Evolutionary conservation across 2,113 vertebrate genomes (phyloP), one percentile per base, ranked within the genome.

Genomic region (Gambusia holbrooki): DNA sequence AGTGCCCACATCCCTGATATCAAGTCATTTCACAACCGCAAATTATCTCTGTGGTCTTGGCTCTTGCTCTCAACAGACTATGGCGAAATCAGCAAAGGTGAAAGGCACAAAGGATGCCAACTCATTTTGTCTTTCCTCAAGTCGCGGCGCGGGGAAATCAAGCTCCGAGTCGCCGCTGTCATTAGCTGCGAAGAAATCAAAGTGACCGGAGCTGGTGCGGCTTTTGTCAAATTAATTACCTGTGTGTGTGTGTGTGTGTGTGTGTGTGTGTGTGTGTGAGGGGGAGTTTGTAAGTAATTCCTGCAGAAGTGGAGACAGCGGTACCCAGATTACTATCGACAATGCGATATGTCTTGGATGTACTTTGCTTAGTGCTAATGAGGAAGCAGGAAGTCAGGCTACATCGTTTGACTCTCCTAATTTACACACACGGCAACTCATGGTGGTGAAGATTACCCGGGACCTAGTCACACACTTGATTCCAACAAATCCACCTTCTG

Each of bases 21-120:
- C 88, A 92, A 92, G 78, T 91, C 91, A 93, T 80, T 81, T 71
- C 62, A 89, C 71, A 76, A 88, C 76, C 82, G 81, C 90, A 88
- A 93, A 93, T 93, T 90, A 94, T 80, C 82, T 82, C 84, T 62
- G 82, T 73, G 77, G 85, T 87, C 83, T 88, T 76, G 83, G 86
- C 85, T 84, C 84, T 37, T 85, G 86, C 85, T 84, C 84, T 84
- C 48, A 48, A 61, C 25, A 58, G 81, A 78, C 74, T 74, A 69
- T 67, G 71, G 68, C 58, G 30, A 73, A 76, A 87, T 80, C 73
- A 87, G 68, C 63, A 74, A 76, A 89, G 77, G 73, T 80, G 71
- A 83, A 76, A 76, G 79, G 77, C 70, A 76, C 72, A 80, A 63
- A 80, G 68, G 58, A 76, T 54, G 67, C 71, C 40, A 77, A 75